A percentile compares a stretch with the other conserved stretches of the same genome.
Conservation (phyloP, 2,113 vertebrate genomes). For the Sphyrna mokarran region DNA sequence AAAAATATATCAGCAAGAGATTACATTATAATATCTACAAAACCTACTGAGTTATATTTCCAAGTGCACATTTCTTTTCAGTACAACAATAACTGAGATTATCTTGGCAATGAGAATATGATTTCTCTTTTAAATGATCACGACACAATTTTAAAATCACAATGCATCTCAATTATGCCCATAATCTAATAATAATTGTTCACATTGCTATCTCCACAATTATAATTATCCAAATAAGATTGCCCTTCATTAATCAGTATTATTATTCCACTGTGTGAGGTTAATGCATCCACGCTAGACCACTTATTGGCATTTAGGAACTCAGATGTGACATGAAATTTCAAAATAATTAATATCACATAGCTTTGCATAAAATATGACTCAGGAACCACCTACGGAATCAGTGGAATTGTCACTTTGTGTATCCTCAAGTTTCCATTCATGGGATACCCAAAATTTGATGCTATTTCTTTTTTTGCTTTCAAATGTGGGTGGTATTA, state of each 20-base stretch:
- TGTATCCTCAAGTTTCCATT: not conserved
- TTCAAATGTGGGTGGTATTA: not conserved
- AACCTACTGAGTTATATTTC: not conserved
- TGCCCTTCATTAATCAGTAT: not conserved
- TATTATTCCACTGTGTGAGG: not conserved
- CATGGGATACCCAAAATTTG: not conserved
- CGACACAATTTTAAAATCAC: not conserved
- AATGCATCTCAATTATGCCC: not conserved
- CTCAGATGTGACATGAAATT: not conserved
- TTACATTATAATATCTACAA: not conserved
- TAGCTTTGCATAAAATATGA: not conserved
- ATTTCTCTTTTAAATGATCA: not conserved
- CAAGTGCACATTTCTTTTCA: not conserved
- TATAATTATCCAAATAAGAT: not conserved
- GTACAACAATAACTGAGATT: not conserved
- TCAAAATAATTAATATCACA: not conserved
- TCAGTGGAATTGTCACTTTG: not conserved
- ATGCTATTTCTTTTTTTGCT: not conserved
- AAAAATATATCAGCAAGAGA: conserved; percentile 3
- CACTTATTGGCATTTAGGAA: conserved; percentile 17
- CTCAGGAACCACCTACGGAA: not conserved
- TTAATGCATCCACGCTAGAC: not conserved
- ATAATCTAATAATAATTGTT: not conserved
- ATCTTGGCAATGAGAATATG: not conserved
- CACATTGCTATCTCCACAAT: not conserved